These are phyloP conservation scores for Sarcophaga rosellei DNA, from an alignment of 2,888 invertebrate species.

Conservation along the genomic window DNA sequence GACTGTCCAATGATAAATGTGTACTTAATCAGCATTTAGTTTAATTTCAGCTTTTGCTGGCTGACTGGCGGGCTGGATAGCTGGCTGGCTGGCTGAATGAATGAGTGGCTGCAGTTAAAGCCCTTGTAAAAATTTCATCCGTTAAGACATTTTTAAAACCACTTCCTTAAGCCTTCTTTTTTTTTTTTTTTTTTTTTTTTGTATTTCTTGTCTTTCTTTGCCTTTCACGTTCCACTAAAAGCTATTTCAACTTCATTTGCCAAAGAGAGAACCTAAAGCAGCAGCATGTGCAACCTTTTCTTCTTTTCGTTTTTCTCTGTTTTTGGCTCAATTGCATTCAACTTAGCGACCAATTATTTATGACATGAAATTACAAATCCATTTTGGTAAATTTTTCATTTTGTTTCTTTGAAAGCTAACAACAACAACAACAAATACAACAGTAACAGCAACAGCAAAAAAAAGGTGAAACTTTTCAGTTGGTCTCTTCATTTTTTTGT, in stretches of 20 bases:
- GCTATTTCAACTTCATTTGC: constrained; percentile 31
- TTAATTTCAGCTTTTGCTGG: constrained; percentile 78
- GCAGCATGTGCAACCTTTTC: constrained; percentile 61
- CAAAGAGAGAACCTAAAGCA: no score
- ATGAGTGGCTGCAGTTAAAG: constrained; percentile 49
- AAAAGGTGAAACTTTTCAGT: constrained; percentile 69
- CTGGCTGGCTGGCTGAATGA: no score
- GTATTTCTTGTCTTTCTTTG: constrained; percentile 54
- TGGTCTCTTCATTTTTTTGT: constrained; percentile 24
- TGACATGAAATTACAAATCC: constrained; percentile 81
- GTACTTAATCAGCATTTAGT: constrained; percentile 82
- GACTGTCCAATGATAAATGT: constrained; percentile 78
- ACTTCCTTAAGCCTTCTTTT: constrained; percentile 57
- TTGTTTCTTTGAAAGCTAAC: constrained; percentile 54
- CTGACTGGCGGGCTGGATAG: not conserved
- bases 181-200: constrained; percentile 60
- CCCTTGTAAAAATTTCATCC: constrained; percentile 58
- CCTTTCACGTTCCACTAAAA: constrained; percentile 44
- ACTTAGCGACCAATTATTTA: constrained; percentile 80
- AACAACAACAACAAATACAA: no score
- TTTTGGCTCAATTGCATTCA: constrained; percentile 70
- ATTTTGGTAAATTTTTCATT: constrained; percentile 80
- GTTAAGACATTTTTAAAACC: constrained; percentile 61
- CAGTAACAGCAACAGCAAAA: not conserved
- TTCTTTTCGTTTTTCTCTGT: constrained; percentile 30